Conservation (phyloP, 1,140 invertebrate species). For the Phocides pigmalion region DNA sequence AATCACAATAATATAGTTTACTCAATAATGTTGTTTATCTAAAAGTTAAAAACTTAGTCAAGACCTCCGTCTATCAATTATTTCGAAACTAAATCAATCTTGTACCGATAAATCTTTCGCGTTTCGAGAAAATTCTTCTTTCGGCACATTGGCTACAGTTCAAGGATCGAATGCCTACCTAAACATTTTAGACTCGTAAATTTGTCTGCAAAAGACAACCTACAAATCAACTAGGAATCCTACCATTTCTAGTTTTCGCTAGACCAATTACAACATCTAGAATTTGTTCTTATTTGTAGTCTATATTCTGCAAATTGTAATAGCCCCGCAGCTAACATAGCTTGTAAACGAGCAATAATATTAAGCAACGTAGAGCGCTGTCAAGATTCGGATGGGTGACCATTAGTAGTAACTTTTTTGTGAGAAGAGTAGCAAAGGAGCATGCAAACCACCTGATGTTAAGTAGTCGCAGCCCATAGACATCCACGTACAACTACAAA, state of each 20-base stretch:
- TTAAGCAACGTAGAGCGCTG: no score
- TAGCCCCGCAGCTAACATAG: no score
- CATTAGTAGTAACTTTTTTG: no score
- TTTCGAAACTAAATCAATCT: neutral
- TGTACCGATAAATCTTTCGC: conserved; percentile 11
- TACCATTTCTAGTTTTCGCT: neutral
- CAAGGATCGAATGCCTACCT: conserved; percentile 21
- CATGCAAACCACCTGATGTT: no score
- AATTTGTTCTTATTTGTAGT: neutral
- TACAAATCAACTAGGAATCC: conserved; percentile 19
- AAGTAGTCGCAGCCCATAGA: no score
- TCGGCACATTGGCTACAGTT: conserved; percentile 23
- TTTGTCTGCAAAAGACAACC: conserved; percentile 25
- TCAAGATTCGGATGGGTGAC: no score
- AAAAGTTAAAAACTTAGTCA: neutral
- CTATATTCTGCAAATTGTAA: no score
- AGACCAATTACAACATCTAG: neutral
- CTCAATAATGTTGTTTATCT: no score
- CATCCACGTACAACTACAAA: no score
- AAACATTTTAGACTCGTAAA: conserved; percentile 29
- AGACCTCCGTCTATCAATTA: neutral
- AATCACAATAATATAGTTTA: no score
- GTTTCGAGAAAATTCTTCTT: neutral
- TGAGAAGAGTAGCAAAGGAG: no score
- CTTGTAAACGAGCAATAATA: no score